Conservation (phyloP, 2,113 vertebrate genomes). For the Heliornis fulica region DNA sequence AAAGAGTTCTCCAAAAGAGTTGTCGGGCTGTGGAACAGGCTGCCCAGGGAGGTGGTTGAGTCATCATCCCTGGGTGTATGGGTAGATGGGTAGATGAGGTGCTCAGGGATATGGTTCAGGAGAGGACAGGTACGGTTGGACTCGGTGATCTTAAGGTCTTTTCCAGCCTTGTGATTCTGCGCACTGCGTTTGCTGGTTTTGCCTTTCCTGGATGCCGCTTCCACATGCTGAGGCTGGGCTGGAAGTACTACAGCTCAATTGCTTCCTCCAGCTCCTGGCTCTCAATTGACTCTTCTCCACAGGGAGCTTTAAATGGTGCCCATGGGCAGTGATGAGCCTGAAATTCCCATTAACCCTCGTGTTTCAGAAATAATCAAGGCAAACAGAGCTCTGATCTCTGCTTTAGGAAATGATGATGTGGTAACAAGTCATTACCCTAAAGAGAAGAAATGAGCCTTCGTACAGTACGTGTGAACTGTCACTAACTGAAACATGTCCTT, state of each 20-base stretch:
- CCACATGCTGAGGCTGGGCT: slow-evolving; percentile 10
- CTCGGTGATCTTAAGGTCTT: too few relatives aligned
- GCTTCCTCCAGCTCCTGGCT: slow-evolving; percentile 38
- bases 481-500: not conserved
- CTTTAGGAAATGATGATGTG: not conserved
- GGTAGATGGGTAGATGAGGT: too few relatives aligned
- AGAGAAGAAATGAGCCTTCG: not conserved
- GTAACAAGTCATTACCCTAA: slow-evolving; percentile 17
- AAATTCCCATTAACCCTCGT: slow-evolving; percentile 10
- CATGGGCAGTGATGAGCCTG: not conserved
- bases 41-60: too few relatives aligned
- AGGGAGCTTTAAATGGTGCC: slow-evolving; percentile 42
- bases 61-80: too few relatives aligned
- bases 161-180: too few relatives aligned
- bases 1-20: too few relatives aligned
- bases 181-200: not conserved
- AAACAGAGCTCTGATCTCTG: not conserved
- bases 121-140: too few relatives aligned
- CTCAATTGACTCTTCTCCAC: slow-evolving; percentile 38
- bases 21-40: too few relatives aligned
- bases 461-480: not conserved
- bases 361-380: not conserved
- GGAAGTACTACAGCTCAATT: slow-evolving; percentile 44
- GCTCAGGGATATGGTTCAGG: too few relatives aligned
- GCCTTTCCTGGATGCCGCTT: not conserved